phyloP scores from a whole-genome alignment of 2,113 vertebrate species.

The Caloenas nicobarica region DNA sequence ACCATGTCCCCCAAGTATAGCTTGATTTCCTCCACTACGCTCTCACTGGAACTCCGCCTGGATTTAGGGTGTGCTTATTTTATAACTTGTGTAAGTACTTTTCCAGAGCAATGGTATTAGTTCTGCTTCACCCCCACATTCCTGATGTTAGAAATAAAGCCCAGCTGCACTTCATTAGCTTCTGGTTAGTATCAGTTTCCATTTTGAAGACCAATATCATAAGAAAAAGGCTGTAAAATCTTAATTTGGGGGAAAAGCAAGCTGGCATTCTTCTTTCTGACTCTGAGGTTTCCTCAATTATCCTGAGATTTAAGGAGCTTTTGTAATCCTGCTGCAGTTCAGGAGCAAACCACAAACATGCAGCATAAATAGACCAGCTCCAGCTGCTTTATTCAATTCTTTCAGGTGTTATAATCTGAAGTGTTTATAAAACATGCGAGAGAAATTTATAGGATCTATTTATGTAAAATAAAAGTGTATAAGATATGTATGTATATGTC shows the following conservation, averaged over 20 bases:
- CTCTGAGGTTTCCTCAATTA: neutral
- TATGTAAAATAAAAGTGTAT: neutral
- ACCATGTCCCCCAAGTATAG: accelerated
- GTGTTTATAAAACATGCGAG: neutral
- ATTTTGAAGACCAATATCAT: neutral
- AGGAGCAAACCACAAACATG: neutral
- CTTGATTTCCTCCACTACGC: neutral
- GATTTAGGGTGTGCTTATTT: neutral
- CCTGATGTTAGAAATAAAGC: neutral
- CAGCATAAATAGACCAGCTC: neutral
- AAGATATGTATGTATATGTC: neutral
- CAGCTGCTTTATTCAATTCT: neutral
- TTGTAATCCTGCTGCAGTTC: neutral
- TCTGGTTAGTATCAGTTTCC: neutral
- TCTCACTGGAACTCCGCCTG: neutral
- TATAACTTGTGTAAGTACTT: neutral
- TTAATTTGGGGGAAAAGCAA: neutral
- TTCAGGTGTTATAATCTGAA: neutral
- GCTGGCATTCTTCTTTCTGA: neutral
- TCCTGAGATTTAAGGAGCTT: neutral
- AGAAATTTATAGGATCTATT: neutral
- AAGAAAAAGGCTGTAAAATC: neutral
- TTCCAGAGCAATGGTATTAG: neutral
- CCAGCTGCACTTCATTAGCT: neutral
- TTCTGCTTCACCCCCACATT: neutral